Percentiles rank a stretch among this genome's conserved stretches.
These are phyloP conservation scores for Brachystomella parvula DNA, from an alignment of 1,140 invertebrate genomes.

Conservation along the genomic window DNA sequence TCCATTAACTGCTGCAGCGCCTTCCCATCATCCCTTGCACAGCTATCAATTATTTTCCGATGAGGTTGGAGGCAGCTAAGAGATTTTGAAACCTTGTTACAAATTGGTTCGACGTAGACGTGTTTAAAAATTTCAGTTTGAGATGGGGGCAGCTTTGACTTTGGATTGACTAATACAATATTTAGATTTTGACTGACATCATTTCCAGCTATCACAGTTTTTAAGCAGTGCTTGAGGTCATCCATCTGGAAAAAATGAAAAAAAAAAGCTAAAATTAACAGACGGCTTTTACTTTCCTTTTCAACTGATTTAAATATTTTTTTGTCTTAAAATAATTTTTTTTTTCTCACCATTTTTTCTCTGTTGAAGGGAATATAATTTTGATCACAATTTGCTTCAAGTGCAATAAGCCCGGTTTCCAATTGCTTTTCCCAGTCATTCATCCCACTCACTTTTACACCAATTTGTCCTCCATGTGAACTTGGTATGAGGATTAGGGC, in stretches of 20 bases:
- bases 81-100: slow-evolving; percentile 11
- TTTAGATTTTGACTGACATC: slow-evolving; percentile 4
- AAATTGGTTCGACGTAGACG: slow-evolving; percentile 16
- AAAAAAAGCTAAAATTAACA: slow-evolving; percentile 3
- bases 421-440: slow-evolving; percentile 11
- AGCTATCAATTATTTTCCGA: neutral
- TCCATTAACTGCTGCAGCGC: slow-evolving; percentile 8
- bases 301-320: neutral
- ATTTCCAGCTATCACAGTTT: neutral
- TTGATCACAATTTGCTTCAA: slow-evolving; percentile 11
- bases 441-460: no score
- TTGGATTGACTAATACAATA: neutral
- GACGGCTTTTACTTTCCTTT: no score
- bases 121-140: slow-evolving; percentile 9
- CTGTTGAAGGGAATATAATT: slow-evolving; percentile 13
- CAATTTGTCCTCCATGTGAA: neutral
- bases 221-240: neutral
- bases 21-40: slow-evolving; percentile 12
- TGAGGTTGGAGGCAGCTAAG: slow-evolving; percentile 4
- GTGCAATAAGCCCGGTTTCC: slow-evolving; percentile 3
- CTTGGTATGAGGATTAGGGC: neutral
- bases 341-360: slow-evolving; percentile 11
- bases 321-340: neutral
- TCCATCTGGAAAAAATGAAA: neutral
- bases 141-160: neutral